Evolutionary conservation across 2,113 vertebrate species (phyloP).

Genomic region (Dromaius novaehollandiae): DNA sequence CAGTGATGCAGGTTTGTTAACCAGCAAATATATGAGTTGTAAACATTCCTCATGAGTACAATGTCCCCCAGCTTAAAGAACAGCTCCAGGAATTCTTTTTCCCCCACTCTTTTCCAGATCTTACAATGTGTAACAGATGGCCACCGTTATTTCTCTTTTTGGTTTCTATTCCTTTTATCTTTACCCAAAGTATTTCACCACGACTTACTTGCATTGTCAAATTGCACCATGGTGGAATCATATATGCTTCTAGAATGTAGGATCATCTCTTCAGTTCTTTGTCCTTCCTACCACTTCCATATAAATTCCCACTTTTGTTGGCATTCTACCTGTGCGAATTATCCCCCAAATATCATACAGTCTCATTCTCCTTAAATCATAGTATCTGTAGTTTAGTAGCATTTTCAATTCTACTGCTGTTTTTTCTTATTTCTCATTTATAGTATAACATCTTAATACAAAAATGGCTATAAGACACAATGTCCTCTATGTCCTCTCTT

Average conservation of each 20-base stretch:
- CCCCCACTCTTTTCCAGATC: not conserved
- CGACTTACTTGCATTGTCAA: not conserved
- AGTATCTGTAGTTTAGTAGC: not conserved
- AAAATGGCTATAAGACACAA: not conserved
- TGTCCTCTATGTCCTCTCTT: not conserved
- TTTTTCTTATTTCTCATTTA: not conserved
- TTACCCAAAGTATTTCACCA: slow-evolving; percentile 52
- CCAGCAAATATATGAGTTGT: not conserved
- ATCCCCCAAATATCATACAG: not conserved
- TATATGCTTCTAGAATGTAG: slow-evolving; percentile 20
- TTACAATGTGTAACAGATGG: slow-evolving; percentile 56
- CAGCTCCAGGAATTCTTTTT: not conserved
- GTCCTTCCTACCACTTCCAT: not conserved
- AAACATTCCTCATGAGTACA: not conserved
- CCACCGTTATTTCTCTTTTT: slow-evolving; percentile 39
- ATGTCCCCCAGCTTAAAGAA: not conserved
- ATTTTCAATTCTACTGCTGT: not conserved
- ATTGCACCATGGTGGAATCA: slow-evolving; percentile 28
- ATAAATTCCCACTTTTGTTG: not conserved
- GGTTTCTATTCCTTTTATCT: slow-evolving; percentile 53
- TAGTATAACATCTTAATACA: not conserved
- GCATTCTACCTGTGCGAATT: not conserved
- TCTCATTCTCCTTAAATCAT: not conserved
- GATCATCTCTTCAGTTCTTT: not conserved
- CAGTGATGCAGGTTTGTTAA: not conserved